Percentiles rank a stretch among this genome's conserved stretches.
Conservation (phyloP, 2,888 invertebrate species). For the Steinernema hermaphroditum region DNA sequence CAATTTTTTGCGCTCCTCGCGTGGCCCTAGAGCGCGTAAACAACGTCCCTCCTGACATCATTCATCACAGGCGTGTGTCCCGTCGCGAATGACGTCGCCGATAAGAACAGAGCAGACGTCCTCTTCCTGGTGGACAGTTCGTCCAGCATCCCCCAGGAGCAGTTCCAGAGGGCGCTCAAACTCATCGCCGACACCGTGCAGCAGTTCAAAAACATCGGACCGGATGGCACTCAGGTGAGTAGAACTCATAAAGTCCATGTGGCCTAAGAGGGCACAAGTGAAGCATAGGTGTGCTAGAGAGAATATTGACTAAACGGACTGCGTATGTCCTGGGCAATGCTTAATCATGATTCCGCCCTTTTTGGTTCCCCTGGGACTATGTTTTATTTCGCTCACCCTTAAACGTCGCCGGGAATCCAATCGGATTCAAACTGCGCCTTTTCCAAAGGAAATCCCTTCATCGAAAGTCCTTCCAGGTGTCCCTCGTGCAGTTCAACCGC, state of each 20-base stretch:
- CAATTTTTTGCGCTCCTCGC: background rate
- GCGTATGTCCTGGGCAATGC: too few relatives aligned
- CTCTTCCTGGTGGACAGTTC: constrained; percentile 61
- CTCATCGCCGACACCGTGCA: constrained; percentile 55
- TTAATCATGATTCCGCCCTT: too few relatives aligned
- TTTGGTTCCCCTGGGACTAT: too few relatives aligned
- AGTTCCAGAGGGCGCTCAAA: constrained; percentile 52
- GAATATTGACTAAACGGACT: too few relatives aligned
- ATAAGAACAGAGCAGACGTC: constrained; percentile 51
- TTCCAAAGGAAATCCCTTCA: too few relatives aligned
- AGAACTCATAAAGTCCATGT: too few relatives aligned
- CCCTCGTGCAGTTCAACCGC: constrained; percentile 57
- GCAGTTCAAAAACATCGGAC: constrained; percentile 56
- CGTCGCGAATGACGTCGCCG: constrained; percentile 47
- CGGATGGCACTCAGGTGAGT: constrained; percentile 55
- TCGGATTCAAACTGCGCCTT: too few relatives aligned
- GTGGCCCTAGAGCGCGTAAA: constrained; percentile 10
- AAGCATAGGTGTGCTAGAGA: background rate
- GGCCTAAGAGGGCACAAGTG: background rate
- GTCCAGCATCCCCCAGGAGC: constrained; percentile 47
- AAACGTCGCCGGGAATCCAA: too few relatives aligned
- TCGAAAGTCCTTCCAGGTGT: constrained; percentile 49
- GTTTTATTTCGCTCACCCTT: too few relatives aligned
- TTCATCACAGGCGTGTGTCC: constrained; percentile 46
- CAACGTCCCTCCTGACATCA: background rate